These are phyloP conservation scores for Marmota monax DNA, from an alignment of 2,113 vertebrate genomes.

Conservation along the genomic window DNA sequence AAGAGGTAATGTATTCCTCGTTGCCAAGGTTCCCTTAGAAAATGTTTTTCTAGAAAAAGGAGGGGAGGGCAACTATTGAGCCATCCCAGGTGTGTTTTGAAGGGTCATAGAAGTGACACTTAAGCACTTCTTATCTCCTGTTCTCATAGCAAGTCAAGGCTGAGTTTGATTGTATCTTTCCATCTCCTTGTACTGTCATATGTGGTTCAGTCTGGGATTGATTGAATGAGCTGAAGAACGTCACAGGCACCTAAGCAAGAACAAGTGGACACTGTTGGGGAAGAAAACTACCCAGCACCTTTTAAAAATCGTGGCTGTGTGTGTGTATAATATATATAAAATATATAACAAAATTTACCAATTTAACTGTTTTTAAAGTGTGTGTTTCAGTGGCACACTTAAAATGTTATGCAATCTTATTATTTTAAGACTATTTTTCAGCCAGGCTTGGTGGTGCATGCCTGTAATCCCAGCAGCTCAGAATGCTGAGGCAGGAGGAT, in stretches of 20 bases:
- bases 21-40: neutral
- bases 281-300: neutral
- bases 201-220: neutral
- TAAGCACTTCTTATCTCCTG: neutral
- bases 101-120: neutral
- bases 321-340: neutral
- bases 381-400: neutral
- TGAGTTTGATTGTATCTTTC: neutral
- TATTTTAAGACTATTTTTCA: neutral
- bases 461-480: too few species aligned
- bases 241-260: neutral
- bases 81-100: neutral
- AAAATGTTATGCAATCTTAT: neutral
- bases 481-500: too few species aligned
- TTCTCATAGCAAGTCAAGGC: conserved; percentile 2
- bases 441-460: neutral
- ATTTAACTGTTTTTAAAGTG: neutral
- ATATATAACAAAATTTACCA: neutral
- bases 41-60: conserved; percentile 9
- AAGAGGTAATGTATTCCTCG: neutral
- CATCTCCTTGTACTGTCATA: neutral
- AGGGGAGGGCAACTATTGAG: neutral
- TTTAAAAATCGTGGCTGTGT: neutral
- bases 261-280: neutral
- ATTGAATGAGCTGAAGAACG: neutral